These are phyloP conservation scores for Dicyrtomina minuta DNA, from an alignment of 2,888 invertebrate genomes.

Conservation along the genomic window DNA sequence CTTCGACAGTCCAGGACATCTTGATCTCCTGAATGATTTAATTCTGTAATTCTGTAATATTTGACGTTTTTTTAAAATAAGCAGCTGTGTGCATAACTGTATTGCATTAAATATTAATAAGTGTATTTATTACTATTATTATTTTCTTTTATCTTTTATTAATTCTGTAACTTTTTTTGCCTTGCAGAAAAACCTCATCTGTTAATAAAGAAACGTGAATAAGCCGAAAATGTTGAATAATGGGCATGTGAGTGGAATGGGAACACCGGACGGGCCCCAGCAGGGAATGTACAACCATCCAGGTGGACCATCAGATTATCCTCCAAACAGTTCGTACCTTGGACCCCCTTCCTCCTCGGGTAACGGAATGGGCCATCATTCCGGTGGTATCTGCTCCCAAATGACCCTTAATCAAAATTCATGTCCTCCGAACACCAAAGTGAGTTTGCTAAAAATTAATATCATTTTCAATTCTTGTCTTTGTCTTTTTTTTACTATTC, in stretches of 20 bases:
- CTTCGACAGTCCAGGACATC: too few species aligned
- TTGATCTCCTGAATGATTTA: too few species aligned
- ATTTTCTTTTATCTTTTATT: too few species aligned
- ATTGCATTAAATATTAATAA: too few species aligned
- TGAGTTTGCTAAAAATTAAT: constrained; percentile 35
- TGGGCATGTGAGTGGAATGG: constrained; percentile 51
- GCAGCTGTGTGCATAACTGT: too few species aligned
- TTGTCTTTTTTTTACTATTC: too few species aligned
- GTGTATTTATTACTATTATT: too few species aligned
- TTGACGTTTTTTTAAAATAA: too few species aligned
- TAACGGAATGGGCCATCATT: constrained; percentile 49
- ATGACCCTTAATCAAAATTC: constrained; percentile 51
- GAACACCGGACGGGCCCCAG: constrained; percentile 45
- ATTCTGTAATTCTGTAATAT: too few species aligned
- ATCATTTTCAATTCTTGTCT: background rate
- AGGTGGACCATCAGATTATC: constrained; percentile 34
- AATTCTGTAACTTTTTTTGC: too few species aligned
- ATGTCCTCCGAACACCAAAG: constrained; percentile 51
- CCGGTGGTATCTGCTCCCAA: constrained; percentile 52
- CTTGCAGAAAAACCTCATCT: background rate
- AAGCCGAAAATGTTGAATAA: constrained; percentile 50
- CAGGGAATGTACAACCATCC: constrained; percentile 45
- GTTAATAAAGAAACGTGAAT: constrained; percentile 13
- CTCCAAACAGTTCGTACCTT: constrained; percentile 32
- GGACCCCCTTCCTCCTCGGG: constrained; percentile 40